Percentiles rank a stretch among this genome's conserved stretches.
Conservation (phyloP, 2,797 vertebrate species). For the Dryobates pubescens region DNA sequence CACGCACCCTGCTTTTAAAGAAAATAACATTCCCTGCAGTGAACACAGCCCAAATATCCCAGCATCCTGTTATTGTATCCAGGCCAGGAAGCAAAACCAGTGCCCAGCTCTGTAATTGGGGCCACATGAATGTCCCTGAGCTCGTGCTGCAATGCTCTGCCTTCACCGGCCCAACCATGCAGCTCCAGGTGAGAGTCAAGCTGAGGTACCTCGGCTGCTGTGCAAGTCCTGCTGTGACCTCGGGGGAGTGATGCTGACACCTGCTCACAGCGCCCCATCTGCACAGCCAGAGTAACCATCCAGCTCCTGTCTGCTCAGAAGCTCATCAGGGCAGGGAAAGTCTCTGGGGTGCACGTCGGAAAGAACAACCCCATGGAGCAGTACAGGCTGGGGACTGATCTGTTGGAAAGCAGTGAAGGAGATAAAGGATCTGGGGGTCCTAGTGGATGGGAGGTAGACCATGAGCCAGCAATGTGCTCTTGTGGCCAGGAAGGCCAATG, state of each 20-base stretch:
- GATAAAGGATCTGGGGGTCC: no score
- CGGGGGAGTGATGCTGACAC: background rate
- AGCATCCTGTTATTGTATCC: slow-evolving; percentile 31
- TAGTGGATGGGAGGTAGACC: no score
- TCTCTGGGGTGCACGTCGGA: no score
- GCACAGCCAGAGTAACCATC: background rate
- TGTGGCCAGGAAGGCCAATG: no score
- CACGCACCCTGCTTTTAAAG: background rate
- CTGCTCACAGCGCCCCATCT: background rate
- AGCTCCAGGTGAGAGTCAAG: background rate
- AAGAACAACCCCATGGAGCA: no score
- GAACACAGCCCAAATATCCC: slow-evolving; percentile 17
- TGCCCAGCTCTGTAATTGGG: slow-evolving; percentile 23
- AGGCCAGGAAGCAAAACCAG: slow-evolving; percentile 25
- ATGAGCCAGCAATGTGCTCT: no score
- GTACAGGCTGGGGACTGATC: no score
- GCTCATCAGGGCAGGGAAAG: background rate
- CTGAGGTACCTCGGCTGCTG: background rate
- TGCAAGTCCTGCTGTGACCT: fast-evolving
- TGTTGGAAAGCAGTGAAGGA: no score
- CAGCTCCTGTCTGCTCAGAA: background rate
- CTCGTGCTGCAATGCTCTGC: fast-evolving
- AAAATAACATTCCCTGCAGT: slow-evolving; percentile 10
- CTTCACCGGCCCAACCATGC: background rate
- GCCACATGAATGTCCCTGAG: background rate